Evolutionary conservation across 2,113 vertebrate species (phyloP).

Genomic region (Pelecanus crispus): DNA sequence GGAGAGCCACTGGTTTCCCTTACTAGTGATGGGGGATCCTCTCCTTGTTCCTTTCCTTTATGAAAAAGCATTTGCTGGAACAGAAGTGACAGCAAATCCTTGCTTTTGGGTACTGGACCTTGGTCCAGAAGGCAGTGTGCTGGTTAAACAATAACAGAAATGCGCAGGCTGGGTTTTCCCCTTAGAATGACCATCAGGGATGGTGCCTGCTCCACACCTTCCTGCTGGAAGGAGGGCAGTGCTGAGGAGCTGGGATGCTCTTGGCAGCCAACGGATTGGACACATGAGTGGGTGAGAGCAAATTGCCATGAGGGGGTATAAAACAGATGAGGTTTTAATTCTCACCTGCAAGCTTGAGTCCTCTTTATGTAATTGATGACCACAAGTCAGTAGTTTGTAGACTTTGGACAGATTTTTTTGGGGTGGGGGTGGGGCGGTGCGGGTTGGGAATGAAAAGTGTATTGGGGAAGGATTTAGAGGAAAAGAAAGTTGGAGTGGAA

Average conservation of each 20-base stretch:
- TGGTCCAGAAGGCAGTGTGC: background rate
- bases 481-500: background rate
- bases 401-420: background rate
- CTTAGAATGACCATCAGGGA: background rate
- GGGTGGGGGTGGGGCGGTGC: too few species aligned
- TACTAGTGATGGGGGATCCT: background rate
- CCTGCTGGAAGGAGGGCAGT: rapidly evolving
- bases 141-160: background rate
- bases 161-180: rapidly evolving
- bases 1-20: background rate
- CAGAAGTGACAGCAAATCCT: background rate
- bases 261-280: rapidly evolving
- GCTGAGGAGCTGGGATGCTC: background rate
- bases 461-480: background rate
- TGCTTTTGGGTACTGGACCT: background rate
- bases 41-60: background rate
- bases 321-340: background rate
- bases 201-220: background rate
- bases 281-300: background rate
- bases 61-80: background rate
- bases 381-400: background rate
- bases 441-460: background rate
- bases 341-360: background rate
- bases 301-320: background rate
- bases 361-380: background rate